A percentile compares a stretch with the other conserved stretches of the same genome.
These are phyloP conservation scores for Craterocephalus amniculus DNA, from an alignment of 2,797 vertebrate genomes.

Conservation along the genomic window DNA sequence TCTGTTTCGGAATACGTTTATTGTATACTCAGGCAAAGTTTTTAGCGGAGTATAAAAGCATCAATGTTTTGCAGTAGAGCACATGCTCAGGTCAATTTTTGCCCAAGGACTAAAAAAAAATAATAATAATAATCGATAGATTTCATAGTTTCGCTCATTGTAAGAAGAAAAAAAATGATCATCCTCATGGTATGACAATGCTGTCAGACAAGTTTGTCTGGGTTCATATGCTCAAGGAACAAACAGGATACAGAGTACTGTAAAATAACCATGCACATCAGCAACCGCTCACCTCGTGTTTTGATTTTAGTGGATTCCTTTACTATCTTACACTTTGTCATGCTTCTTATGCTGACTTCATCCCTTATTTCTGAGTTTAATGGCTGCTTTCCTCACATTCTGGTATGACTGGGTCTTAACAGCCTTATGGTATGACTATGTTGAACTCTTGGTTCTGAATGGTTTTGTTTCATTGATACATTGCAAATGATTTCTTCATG, in stretches of 20 bases:
- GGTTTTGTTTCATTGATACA: slow-evolving; percentile 40
- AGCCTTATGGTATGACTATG: slow-evolving; percentile 74
- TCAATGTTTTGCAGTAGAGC: slow-evolving; percentile 58
- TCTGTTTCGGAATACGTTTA: slow-evolving; percentile 19
- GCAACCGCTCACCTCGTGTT: slow-evolving; percentile 71
- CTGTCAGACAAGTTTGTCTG: slow-evolving; percentile 59
- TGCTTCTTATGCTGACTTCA: slow-evolving; percentile 21
- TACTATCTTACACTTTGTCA: not conserved
- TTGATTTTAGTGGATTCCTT: slow-evolving; percentile 19
- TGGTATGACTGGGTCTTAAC: slow-evolving; percentile 62
- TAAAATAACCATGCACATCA: slow-evolving; percentile 68
- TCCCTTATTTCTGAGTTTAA: slow-evolving; percentile 40
- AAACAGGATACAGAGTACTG: slow-evolving; percentile 83
- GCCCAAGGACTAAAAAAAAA: slow-evolving; percentile 27
- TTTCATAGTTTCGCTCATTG: slow-evolving; percentile 28
- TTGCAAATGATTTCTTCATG: slow-evolving; percentile 33
- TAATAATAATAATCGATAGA: not conserved
- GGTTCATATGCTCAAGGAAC: slow-evolving; percentile 72
- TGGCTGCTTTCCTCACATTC: slow-evolving; percentile 67
- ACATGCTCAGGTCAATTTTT: slow-evolving; percentile 78
- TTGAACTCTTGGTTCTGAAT: slow-evolving; percentile 56
- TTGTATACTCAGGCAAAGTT: slow-evolving; percentile 69
- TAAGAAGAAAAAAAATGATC: slow-evolving; percentile 40
- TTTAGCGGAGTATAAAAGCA: slow-evolving; percentile 45
- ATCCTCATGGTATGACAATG: slow-evolving; percentile 59